Conservation (phyloP, 64 coral and sea anemone genomes). For the Platygyra sinensis region DNA sequence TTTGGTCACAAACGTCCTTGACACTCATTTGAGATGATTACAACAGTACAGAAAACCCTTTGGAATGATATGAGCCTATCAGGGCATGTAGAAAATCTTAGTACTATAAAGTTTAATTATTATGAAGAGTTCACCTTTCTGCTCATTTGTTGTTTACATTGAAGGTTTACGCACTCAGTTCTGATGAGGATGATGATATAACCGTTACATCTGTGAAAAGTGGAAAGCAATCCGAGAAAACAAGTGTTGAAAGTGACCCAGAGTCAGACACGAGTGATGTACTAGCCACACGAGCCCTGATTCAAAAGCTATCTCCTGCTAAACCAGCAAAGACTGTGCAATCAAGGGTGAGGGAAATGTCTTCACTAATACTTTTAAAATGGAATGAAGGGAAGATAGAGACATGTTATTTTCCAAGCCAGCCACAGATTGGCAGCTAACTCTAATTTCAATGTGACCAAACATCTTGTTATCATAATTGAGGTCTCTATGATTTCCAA, state of each 20-base stretch:
- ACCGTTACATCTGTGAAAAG: background rate
- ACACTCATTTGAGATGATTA: too few relatives aligned
- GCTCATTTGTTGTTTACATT: background rate
- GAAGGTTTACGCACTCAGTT: background rate
- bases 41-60: too few relatives aligned
- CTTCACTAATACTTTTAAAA: background rate
- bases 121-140: too few relatives aligned
- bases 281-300: slow-evolving; percentile 51
- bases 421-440: background rate
- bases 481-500: too few relatives aligned
- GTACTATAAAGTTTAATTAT: too few relatives aligned
- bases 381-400: too few relatives aligned
- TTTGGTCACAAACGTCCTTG: too few relatives aligned
- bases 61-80: too few relatives aligned
- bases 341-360: background rate
- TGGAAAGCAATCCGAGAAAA: background rate
- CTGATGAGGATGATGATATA: slow-evolving; percentile 35
- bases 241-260: background rate
- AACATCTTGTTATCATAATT: too few relatives aligned
- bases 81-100: too few relatives aligned
- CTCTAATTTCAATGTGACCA: too few relatives aligned
- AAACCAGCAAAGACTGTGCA: slow-evolving; percentile 21
- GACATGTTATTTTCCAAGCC: too few relatives aligned
- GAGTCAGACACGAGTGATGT: slow-evolving; percentile 54
- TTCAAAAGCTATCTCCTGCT: slow-evolving; percentile 58